Conservation (phyloP, 2,113 vertebrate species). For the Sialia sialis region DNA sequence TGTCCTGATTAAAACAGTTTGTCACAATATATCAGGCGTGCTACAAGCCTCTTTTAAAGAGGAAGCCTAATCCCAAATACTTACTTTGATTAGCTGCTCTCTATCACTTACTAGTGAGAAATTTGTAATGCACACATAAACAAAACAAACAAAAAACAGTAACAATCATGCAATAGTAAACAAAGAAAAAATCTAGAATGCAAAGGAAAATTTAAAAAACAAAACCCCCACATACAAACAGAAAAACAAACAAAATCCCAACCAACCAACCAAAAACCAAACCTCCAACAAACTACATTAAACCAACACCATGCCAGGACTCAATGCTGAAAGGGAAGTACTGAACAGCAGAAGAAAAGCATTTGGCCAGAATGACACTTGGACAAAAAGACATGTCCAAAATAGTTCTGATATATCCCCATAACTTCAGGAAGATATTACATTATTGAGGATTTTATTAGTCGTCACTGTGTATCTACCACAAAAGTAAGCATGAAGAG, state of each 20-base stretch:
- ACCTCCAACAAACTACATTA: background rate
- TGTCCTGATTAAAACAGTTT: background rate
- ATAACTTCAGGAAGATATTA: slow-evolving; percentile 15
- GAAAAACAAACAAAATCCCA: background rate
- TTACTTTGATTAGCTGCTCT: slow-evolving; percentile 37
- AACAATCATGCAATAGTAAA: background rate
- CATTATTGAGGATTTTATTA: slow-evolving; percentile 10
- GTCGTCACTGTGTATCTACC: background rate
- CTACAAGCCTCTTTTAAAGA: background rate
- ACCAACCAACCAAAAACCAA: background rate
- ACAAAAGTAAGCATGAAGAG: background rate
- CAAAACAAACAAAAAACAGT: background rate
- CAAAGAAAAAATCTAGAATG: background rate
- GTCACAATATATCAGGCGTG: background rate
- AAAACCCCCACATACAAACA: background rate
- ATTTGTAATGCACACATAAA: background rate
- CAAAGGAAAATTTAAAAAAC: background rate
- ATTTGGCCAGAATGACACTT: background rate
- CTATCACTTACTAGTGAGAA: background rate
- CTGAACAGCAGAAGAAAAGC: background rate
- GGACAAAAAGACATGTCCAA: background rate
- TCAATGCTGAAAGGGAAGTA: background rate
- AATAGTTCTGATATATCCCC: background rate
- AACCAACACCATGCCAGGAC: background rate
- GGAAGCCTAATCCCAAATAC: background rate